Percentiles rank a stretch among this genome's conserved stretches.
Conservation (phyloP, 2,113 vertebrate genomes). For the Carassius carassius region DNA sequence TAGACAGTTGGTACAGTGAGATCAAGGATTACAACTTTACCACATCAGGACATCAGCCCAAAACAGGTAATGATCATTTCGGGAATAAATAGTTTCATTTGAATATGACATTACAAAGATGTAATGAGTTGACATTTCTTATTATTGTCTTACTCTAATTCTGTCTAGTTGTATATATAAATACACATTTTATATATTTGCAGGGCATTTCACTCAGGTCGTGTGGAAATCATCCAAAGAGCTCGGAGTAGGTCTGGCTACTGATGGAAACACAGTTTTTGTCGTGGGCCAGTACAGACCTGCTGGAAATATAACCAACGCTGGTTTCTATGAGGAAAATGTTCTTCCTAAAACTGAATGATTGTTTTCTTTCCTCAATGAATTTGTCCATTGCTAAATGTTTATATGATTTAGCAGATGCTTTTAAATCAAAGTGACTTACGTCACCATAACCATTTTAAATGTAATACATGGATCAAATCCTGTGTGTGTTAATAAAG, state of each 20-base stretch:
- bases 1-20: constrained; percentile 60
- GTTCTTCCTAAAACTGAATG: constrained; percentile 49
- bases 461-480: not conserved
- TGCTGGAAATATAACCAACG: constrained; percentile 51
- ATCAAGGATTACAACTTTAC: constrained; percentile 61
- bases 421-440: not conserved
- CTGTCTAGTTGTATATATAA: not conserved
- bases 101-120: not conserved
- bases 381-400: not conserved
- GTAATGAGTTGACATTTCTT: not conserved
- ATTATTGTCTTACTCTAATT: not conserved
- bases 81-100: not conserved
- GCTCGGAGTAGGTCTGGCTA: constrained; percentile 61
- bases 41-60: constrained; percentile 28
- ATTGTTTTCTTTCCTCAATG: not conserved
- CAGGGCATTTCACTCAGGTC: constrained; percentile 68
- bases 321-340: constrained; percentile 54
- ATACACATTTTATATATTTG: not conserved
- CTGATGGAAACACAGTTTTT: constrained; percentile 45
- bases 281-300: constrained; percentile 60
- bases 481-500: not conserved
- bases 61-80: constrained; percentile 51
- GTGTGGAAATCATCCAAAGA: constrained; percentile 60
- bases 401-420: not conserved
- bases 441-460: not conserved